These are phyloP conservation scores for Syngnathus rostellatus DNA, from an alignment of 2,797 vertebrate species.

Conservation along the genomic window DNA sequence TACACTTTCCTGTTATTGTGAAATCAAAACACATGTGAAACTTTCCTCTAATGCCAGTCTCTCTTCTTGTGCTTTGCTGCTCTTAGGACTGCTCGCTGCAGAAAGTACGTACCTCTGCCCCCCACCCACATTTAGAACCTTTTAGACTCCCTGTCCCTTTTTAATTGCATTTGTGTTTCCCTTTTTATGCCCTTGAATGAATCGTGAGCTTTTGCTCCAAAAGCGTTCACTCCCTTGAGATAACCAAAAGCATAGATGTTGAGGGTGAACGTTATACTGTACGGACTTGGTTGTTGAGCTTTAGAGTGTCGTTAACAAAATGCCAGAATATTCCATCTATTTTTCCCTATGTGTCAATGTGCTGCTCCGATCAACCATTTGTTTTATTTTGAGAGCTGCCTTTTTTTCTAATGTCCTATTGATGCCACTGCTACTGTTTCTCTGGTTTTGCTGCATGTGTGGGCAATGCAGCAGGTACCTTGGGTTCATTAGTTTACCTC, in stretches of 20 bases:
- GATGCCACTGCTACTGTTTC: constrained; percentile 57
- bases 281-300: not conserved
- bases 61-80: constrained; percentile 72
- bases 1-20: constrained; percentile 3
- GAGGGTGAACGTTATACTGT: not conserved
- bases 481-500: constrained; percentile 35
- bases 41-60: constrained; percentile 47
- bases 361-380: constrained; percentile 15
- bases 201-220: not conserved
- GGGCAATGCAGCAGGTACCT: constrained; percentile 68
- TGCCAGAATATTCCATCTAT: not conserved
- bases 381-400: constrained; percentile 46
- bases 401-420: constrained; percentile 51
- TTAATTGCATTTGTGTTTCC: constrained; percentile 10
- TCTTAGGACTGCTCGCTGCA: constrained; percentile 97
- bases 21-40: not conserved
- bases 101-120: constrained; percentile 91
- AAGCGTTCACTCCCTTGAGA: not conserved
- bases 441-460: constrained; percentile 70
- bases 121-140: constrained; percentile 7
- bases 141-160: constrained; percentile 22
- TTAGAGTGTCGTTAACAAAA: not conserved
- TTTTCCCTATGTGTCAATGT: not conserved
- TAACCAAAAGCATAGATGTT: not conserved
- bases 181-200: not conserved